A percentile compares a stretch with the other conserved stretches of the same genome.
These are phyloP conservation scores for Ceyx melanurus DNA, from an alignment of 2,113 vertebrate genomes.

Conservation along the genomic window DNA sequence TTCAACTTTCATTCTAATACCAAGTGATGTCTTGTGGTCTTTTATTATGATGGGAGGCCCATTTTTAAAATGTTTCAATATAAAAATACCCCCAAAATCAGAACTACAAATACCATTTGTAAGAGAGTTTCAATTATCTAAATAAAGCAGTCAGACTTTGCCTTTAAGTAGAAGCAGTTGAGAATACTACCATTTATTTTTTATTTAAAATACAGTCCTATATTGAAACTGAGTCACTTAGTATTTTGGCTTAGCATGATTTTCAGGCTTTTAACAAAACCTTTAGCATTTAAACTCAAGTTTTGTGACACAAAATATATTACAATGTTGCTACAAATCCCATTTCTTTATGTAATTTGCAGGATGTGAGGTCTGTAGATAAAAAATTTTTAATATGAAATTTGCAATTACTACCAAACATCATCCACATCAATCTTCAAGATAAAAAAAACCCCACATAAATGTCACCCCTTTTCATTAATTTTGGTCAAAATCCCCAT, in stretches of 20 bases:
- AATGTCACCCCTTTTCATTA: constrained; percentile 73
- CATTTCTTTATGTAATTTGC: background rate
- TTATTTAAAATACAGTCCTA: background rate
- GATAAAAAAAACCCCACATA: constrained; percentile 30
- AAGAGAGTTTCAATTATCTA: background rate
- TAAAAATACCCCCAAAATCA: background rate
- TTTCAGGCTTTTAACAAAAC: constrained; percentile 6
- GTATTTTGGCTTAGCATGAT: background rate
- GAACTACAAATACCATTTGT: background rate
- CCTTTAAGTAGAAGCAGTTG: background rate
- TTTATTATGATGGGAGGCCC: background rate
- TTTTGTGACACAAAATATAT: background rate
- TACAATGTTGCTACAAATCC: background rate
- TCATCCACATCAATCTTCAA: constrained; percentile 26
- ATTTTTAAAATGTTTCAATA: background rate
- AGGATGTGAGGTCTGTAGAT: background rate
- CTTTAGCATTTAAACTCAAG: background rate
- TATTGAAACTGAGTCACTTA: background rate
- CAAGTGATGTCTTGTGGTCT: background rate
- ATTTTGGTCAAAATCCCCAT: constrained; percentile 74
- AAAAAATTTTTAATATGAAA: background rate
- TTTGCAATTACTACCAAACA: background rate
- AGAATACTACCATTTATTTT: background rate
- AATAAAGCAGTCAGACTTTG: background rate
- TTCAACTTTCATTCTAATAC: background rate